A percentile compares a stretch with the other conserved stretches of the same genome.
These are phyloP conservation scores for Chrysocyon brachyurus DNA, from an alignment of 2,797 vertebrate genomes.

Conservation along the genomic window DNA sequence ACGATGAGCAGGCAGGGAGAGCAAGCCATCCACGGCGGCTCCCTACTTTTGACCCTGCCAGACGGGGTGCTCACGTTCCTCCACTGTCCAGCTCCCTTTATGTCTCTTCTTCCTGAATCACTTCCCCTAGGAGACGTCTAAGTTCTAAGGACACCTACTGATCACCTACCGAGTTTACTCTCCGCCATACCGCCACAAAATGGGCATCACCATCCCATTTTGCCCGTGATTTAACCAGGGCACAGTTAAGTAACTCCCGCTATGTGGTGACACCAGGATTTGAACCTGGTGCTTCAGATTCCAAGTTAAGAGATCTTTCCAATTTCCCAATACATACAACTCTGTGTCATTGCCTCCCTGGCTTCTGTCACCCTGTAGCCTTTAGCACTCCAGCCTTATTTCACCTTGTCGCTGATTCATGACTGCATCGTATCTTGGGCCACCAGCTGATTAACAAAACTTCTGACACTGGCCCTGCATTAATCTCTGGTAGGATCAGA, in stretches of 20 bases:
- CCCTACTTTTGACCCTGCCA: neutral
- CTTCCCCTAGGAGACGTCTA: neutral
- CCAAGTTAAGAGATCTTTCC: neutral
- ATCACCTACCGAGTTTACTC: neutral
- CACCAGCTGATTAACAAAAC: neutral
- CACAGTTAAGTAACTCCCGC: neutral
- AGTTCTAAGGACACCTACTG: neutral
- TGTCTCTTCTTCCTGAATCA: neutral
- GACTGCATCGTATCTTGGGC: neutral
- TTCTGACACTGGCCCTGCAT: rapidly evolving
- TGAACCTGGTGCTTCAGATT: neutral
- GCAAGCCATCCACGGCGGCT: rapidly evolving
- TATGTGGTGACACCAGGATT: neutral
- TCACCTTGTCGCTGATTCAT: neutral
- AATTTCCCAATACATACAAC: neutral
- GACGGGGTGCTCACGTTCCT: neutral
- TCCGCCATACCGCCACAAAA: neutral
- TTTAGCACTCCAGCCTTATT: neutral
- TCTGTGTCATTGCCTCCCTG: neutral
- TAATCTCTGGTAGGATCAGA: neutral
- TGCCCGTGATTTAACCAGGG: neutral
- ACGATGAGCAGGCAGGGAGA: neutral
- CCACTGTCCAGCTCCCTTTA: too few species aligned
- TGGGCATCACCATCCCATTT: neutral
- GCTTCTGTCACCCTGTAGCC: neutral